phyloP scores from a whole-genome alignment of 2,113 vertebrate species.

The Onychorhynchus coronatus region DNA sequence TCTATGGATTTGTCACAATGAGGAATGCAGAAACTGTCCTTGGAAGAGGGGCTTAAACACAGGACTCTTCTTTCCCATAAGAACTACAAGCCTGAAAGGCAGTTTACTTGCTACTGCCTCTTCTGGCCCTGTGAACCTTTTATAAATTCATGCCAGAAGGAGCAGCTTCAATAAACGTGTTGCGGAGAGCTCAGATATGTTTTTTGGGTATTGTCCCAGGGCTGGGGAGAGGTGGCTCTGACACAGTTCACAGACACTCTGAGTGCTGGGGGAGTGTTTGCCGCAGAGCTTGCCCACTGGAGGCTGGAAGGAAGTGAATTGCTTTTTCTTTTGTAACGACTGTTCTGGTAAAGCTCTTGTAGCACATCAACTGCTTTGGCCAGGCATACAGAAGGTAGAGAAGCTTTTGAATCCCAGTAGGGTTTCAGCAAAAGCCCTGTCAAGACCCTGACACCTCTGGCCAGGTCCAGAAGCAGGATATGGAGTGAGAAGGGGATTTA shows the following conservation, averaged over 20 bases:
- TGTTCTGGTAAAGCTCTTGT: neutral
- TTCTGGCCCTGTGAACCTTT: neutral
- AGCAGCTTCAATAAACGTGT: neutral
- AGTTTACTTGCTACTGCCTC: neutral
- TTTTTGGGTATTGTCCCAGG: neutral
- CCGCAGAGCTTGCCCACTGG: rapidly evolving
- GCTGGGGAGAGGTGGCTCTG: neutral
- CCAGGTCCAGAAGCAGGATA: neutral
- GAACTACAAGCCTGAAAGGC: neutral
- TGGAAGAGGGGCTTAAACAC: neutral
- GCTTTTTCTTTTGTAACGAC: neutral
- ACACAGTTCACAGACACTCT: neutral
- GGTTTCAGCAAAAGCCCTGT: neutral
- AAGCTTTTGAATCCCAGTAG: neutral
- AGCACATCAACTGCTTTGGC: neutral
- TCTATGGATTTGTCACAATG: neutral
- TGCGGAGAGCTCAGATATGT: neutral
- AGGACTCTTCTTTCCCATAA: neutral
- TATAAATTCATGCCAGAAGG: neutral
- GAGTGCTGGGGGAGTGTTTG: neutral
- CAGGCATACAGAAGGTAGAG: neutral
- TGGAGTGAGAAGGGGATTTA: neutral
- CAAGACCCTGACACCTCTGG: neutral
- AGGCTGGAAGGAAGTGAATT: neutral
- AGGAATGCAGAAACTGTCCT: neutral